Evolutionary conservation across 2,113 vertebrate genomes (phyloP).

Genomic region (Cinclus cinclus): DNA sequence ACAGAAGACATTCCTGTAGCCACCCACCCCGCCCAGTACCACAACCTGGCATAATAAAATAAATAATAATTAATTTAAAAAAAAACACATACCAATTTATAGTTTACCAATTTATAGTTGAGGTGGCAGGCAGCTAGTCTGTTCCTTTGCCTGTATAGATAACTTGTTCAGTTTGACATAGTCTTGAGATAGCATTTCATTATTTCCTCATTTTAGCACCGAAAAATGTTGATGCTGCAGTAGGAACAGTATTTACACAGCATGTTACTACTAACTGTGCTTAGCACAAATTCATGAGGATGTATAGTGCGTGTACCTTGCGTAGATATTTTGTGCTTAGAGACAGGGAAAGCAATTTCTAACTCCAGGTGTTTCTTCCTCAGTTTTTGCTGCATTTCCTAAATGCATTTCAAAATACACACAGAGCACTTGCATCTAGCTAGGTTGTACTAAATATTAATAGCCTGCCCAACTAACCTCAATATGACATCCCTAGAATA

Average conservation of each 20-base stretch:
- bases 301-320: background rate
- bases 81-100: background rate
- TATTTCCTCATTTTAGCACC: background rate
- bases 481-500: background rate
- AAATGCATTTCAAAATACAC: background rate
- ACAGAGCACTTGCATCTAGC: background rate
- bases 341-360: background rate
- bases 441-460: background rate
- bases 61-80: background rate
- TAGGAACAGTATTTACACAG: background rate
- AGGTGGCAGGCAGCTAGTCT: background rate
- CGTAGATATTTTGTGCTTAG: background rate
- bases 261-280: background rate
- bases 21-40: accelerated
- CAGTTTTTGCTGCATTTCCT: background rate
- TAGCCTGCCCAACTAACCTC: background rate
- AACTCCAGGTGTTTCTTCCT: background rate
- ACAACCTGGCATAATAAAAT: background rate
- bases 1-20: background rate
- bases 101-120: background rate
- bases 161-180: background rate
- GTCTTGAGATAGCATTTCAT: background rate
- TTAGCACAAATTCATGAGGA: background rate
- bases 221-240: background rate
- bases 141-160: background rate